Conservation (phyloP, 2,888 invertebrate genomes). For the Temnothorax rugatulus region DNA sequence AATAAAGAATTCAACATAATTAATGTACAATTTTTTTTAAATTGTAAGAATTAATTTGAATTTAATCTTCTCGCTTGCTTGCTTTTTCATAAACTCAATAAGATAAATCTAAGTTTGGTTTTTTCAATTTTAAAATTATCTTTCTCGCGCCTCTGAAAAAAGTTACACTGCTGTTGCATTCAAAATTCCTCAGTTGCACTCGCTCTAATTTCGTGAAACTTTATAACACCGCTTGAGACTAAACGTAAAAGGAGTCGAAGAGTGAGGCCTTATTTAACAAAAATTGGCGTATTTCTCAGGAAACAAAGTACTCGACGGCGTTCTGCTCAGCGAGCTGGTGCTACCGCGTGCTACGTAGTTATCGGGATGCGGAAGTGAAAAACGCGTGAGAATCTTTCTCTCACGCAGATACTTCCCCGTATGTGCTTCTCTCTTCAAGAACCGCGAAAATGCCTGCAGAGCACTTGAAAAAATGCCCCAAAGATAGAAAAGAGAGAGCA, state of each 20-base stretch:
- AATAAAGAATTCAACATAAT: background rate
- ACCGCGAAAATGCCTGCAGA: conserved; percentile 23
- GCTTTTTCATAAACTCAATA: background rate
- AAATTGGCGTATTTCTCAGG: background rate
- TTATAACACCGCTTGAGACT: background rate
- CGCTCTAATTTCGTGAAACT: conserved; percentile 7
- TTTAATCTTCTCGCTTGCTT: background rate
- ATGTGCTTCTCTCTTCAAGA: background rate
- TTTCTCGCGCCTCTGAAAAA: background rate
- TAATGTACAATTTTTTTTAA: background rate
- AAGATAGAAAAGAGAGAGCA: background rate
- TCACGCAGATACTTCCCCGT: background rate
- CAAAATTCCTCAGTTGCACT: background rate
- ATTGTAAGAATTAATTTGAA: background rate
- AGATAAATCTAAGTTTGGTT: background rate
- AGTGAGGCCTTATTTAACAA: background rate
- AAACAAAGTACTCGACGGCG: background rate
- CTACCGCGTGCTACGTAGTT: background rate
- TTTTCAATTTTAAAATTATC: background rate
- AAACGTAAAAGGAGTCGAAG: conserved; percentile 11
- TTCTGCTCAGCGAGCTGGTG: background rate
- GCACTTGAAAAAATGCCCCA: background rate
- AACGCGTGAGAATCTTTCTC: conserved; percentile 40
- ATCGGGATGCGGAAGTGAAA: conserved; percentile 24
- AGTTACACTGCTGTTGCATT: background rate